Evolutionary conservation across 2,888 invertebrate genomes (phyloP), one percentile per base, ranked within the genome.

Genomic region (Dryadula phaetusa): DNA sequence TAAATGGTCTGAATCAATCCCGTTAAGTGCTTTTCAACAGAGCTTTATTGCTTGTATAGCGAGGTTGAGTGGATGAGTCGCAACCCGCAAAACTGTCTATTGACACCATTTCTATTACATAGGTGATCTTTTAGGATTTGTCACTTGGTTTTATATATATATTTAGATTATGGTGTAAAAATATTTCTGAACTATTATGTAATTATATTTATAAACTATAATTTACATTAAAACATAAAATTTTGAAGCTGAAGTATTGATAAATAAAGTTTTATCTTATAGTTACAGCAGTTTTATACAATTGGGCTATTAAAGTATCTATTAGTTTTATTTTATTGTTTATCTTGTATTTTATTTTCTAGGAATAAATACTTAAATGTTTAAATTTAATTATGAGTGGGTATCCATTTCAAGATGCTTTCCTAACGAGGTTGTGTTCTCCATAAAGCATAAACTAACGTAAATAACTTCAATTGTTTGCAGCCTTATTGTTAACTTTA

Each of bases 391-490:
- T 12, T 37, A 34, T n/a, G 32, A 16, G 12, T 54, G 32, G 25
- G 12, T 54, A 47, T 32, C 37, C 46, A 64, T 56, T 67, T 49
- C 67, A 60, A 66, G 58, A 83, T 80, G 82, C 81, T 83, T 83
- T 86, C 80, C 80, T 79, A 82, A 79, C 81, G 76, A 79, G 80
- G 79, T 83, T 79, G 77, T 79, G 78, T 79, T 85, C 82, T 65
- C 61, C 49, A 73, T 73, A 71, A 69, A 72, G 73, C 92, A 92
- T 93, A 92, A 92, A 93, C 92, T 92, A 90, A 93, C 92, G 92
- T 92, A 93, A 92, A 93, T 93, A 93, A 92, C 93, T 92, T 92
- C 93, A 93, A 93, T 93, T 93, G 93, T 93, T 93, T 89, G 92
- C 91, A 86, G 91, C 90, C 92, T 93, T 92, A 93, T 93, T 93